A percentile compares a stretch with the other conserved stretches of the same genome.
phyloP scores from a whole-genome alignment of 1,140 invertebrate genomes.

The Halesus radiatus region DNA sequence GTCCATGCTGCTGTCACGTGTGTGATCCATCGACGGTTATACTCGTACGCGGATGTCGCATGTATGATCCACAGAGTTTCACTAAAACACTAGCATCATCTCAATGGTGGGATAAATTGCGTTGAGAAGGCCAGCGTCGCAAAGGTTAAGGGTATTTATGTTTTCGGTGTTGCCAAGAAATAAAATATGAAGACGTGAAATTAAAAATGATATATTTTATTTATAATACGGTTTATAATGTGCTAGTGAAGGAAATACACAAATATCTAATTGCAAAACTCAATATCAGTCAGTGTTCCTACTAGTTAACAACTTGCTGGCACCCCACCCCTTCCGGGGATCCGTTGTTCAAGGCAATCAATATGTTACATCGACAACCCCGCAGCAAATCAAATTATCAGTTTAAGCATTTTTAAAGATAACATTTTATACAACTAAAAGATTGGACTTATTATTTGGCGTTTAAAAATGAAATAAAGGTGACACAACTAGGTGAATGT shows the following conservation, averaged over 20 bases:
- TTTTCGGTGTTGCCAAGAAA: not conserved
- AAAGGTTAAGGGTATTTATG: too few relatives aligned
- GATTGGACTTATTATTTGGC: slow-evolving; percentile 29
- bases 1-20: too few relatives aligned
- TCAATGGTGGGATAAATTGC: too few relatives aligned
- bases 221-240: slow-evolving; percentile 41
- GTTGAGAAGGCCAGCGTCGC: too few relatives aligned
- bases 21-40: too few relatives aligned
- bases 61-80: too few relatives aligned
- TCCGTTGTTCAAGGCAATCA: not conserved
- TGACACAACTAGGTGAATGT: not conserved
- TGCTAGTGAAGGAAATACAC: slow-evolving; percentile 43
- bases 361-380: slow-evolving; percentile 11
- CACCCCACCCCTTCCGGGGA: not conserved
- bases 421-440: slow-evolving; percentile 18
- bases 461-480: slow-evolving; percentile 13
- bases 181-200: slow-evolving; percentile 40
- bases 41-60: too few relatives aligned
- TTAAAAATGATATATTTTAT: slow-evolving; percentile 46
- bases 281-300: slow-evolving; percentile 41
- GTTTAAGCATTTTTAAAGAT: not conserved
- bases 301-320: slow-evolving; percentile 5
- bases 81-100: too few relatives aligned
- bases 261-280: slow-evolving; percentile 43
- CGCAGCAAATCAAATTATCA: slow-evolving; percentile 3